A percentile compares a stretch with the other conserved stretches of the same genome.
These are phyloP conservation scores for Aphelinus atriplicis DNA, from an alignment of 1,140 invertebrate species.

Conservation along the genomic window DNA sequence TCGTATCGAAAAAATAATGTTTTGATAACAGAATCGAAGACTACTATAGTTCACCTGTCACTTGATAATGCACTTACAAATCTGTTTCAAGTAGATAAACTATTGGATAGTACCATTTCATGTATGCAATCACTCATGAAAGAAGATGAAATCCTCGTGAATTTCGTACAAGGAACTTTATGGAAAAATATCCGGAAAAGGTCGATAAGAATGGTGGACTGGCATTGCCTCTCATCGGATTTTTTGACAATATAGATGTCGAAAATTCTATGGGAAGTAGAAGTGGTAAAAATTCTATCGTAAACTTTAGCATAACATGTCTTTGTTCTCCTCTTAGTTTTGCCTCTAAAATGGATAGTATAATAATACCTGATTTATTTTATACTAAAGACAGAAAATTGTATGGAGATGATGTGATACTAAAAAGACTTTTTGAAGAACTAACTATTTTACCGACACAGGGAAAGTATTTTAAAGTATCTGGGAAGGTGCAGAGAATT, in stretches of 20 bases:
- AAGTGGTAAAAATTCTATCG: conserved; percentile 35
- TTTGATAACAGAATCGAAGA: background rate
- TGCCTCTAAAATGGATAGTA: conserved; percentile 38
- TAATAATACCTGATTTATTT: conserved; percentile 37
- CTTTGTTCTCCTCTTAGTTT: conserved; percentile 45
- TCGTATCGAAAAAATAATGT: conserved; percentile 4
- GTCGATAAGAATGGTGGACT: conserved; percentile 32
- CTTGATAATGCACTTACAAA: conserved; percentile 20
- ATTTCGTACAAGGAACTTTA: conserved; percentile 35
- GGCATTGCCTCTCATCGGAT: conserved; percentile 25
- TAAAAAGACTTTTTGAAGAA: conserved; percentile 40
- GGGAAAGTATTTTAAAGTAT: conserved; percentile 34
- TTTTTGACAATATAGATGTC: conserved; percentile 46
- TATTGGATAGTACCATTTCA: conserved; percentile 15
- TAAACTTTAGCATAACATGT: conserved; percentile 41
- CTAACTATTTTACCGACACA: conserved; percentile 21
- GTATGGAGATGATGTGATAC: conserved; percentile 57
- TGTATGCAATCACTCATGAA: conserved; percentile 20
- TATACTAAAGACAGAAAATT: conserved; percentile 43
- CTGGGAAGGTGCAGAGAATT: conserved; percentile 12
- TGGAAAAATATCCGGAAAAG: conserved; percentile 30
- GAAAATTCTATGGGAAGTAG: conserved; percentile 44
- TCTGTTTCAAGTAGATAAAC: conserved; percentile 26
- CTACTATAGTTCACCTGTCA: conserved; percentile 19
- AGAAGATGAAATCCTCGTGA: conserved; percentile 15